Conservation (phyloP, 2,113 vertebrate genomes). For the Bambusicola thoracicus region DNA sequence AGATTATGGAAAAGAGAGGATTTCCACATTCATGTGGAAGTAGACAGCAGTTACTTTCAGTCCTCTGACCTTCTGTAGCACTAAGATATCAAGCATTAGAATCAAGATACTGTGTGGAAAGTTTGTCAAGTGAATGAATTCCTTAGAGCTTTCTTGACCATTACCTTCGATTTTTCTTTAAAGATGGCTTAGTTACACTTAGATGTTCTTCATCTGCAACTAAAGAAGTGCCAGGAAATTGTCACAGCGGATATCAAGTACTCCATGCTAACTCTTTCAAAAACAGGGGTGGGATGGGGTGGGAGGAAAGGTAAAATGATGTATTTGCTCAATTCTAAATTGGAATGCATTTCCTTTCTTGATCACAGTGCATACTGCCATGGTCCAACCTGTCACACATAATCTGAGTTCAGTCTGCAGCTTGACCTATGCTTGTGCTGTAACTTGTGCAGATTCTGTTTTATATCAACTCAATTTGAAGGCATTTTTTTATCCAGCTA, state of each 20-base stretch:
- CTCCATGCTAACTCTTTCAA: neutral
- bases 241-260: neutral
- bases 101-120: neutral
- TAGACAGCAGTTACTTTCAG: neutral
- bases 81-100: neutral
- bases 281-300: neutral
- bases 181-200: slow-evolving; percentile 9
- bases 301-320: neutral
- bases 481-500: neutral
- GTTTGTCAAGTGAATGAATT: neutral
- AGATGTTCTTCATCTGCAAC: neutral
- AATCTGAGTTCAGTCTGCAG: neutral
- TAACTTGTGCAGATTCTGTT: slow-evolving; percentile 7
- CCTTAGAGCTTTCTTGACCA: slow-evolving; percentile 13
- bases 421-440: neutral
- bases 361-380: neutral
- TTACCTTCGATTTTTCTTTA: slow-evolving; percentile 18
- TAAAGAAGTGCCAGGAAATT: neutral
- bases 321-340: neutral
- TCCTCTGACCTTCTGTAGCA: neutral
- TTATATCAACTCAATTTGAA: slow-evolving; percentile 6
- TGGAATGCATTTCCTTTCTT: neutral
- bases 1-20: slow-evolving; percentile 19
- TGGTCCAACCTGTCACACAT: neutral
- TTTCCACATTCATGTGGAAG: slow-evolving; percentile 9